Base-by-base conservation (phyloP, 2,888 invertebrate species). In the Leucoma salicis region DNA sequence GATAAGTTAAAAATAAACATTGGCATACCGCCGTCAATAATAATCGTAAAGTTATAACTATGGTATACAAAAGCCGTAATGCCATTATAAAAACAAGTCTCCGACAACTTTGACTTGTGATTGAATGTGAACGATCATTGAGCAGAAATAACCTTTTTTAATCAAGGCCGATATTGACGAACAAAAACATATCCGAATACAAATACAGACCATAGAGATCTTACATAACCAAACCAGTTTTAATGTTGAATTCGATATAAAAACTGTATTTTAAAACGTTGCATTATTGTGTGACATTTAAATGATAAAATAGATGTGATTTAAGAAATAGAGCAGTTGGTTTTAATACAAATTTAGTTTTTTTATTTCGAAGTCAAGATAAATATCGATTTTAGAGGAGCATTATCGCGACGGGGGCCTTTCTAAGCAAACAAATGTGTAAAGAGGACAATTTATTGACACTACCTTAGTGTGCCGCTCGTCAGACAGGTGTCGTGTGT, bases 391-490 rank as follows among this genome's bases (percentile, higher is more conserved):
- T 46, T 41, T 43, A 47, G 46, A 50, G 38, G 11, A 41, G 28
- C 43, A 14, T 45, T 48, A 45, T 35, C 49, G 32, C 56, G 31
- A 35, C 51, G 40, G 62, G 63, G 41, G 41, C 37, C 43, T 46
- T 49, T 53, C 49, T 46, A 50, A 53, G 42, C 53, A 48, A 56
- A 65, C 53, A 66, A 49, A 53, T 46, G 46, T 58, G 57, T 71
- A 64, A 67, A 65, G 44, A 49, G 46, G 39, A 53, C 48, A 64
- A 68, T 73, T 75, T 72, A 76, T 72, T 49, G 69, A 62, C 63
- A 60, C 63, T 61, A 63, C 56, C 65, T 66, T 48, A 50, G 41
- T 36, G 41, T 39, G 27, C 39, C 29, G 41, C 46, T 27, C 33
- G 42, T 39, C 39, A 39, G 55, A 59, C 60, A 51, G 54, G 54